Conservation (phyloP, 2,888 invertebrate species). For the Chrysopilus asiliformis region DNA sequence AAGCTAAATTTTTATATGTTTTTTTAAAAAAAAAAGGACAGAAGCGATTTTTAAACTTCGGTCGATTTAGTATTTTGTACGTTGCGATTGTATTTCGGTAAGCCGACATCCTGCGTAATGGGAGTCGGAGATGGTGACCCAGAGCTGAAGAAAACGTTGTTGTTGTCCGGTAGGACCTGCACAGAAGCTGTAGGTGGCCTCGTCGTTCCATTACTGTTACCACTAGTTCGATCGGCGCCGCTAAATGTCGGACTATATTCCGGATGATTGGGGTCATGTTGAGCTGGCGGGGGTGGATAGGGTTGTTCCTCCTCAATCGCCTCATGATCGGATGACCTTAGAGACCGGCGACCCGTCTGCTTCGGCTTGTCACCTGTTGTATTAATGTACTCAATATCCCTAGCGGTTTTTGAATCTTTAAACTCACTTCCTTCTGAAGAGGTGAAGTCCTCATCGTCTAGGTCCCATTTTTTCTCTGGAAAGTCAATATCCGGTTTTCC, state of each 20-base stretch:
- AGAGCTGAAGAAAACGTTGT: conserved; percentile 21
- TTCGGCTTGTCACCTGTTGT: conserved; percentile 40
- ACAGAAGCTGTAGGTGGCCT: conserved; percentile 29
- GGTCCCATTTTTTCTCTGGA: conserved; percentile 67
- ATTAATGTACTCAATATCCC: conserved; percentile 47
- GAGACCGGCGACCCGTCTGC: conserved; percentile 44
- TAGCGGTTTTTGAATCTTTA: conserved; percentile 47
- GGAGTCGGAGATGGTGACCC: conserved; percentile 17
- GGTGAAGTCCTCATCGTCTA: conserved; percentile 50
- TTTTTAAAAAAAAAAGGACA: conserved; percentile 8
- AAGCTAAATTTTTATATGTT: too few relatives aligned
- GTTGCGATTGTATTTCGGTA: conserved; percentile 28
- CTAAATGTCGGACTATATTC: conserved; percentile 36
- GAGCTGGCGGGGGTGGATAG: conserved; percentile 26
- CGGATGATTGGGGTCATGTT: conserved; percentile 19
- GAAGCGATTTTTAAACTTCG: conserved; percentile 32
- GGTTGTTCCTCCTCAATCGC: conserved; percentile 22
- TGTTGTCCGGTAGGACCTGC: conserved; percentile 27
- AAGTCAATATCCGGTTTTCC: conserved; percentile 62
- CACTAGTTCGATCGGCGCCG: conserved; percentile 30
- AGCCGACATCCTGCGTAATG: conserved; percentile 30
- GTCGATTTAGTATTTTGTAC: conserved; percentile 30
- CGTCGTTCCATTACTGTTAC: conserved; percentile 22
- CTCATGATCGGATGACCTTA: conserved; percentile 34
- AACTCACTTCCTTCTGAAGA: conserved; percentile 47